Evolutionary conservation across 2,113 vertebrate genomes (phyloP).

Genomic region (Chunga burmeisteri): DNA sequence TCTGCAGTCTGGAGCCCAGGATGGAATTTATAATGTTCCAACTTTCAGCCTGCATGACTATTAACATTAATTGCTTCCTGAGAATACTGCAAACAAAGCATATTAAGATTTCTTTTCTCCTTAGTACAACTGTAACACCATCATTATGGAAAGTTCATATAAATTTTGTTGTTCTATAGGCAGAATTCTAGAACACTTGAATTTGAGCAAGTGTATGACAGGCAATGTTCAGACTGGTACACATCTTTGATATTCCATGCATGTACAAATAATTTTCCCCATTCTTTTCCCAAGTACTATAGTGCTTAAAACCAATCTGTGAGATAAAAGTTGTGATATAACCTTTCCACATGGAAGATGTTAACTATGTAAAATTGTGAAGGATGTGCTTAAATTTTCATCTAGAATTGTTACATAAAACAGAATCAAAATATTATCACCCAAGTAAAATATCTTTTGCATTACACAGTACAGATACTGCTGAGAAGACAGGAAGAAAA

Average conservation of each 20-base stretch:
- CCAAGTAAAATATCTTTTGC: neutral
- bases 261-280: neutral
- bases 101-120: constrained; percentile 1
- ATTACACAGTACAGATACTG: neutral
- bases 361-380: neutral
- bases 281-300: neutral
- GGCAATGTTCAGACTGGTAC: neutral
- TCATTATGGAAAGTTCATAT: neutral
- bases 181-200: neutral
- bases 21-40: constrained; percentile 10
- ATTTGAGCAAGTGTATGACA: rapidly evolving
- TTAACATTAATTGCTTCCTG: constrained; percentile 31
- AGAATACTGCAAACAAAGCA: neutral
- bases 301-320: neutral
- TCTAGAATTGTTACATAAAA: neutral
- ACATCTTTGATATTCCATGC: neutral
- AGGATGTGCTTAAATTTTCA: neutral
- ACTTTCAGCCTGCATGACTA: neutral
- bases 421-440: neutral
- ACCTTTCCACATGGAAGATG: neutral
- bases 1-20: neutral
- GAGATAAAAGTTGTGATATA: neutral
- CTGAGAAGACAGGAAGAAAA: neutral
- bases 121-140: neutral
- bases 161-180: neutral